Base-by-base conservation (phyloP, 2,888 invertebrate genomes). In the Desoria tigrina region DNA sequence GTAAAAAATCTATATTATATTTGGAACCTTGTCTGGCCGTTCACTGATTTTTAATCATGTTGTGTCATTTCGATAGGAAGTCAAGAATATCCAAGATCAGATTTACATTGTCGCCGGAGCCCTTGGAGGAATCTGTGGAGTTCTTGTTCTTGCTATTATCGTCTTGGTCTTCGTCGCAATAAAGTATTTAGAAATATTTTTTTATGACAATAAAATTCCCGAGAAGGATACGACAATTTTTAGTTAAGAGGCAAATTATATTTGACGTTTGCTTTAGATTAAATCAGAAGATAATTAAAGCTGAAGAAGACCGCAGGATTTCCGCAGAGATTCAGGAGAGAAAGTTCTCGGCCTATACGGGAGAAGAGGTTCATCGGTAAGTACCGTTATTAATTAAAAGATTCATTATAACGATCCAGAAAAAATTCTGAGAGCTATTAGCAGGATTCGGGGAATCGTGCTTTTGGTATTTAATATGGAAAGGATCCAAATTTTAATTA, bases 311-410 rank as follows among this genome's bases (percentile, higher is more conserved):
- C 9, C 65, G 59, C 21, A 49, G 42, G 50, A 23, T 71, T 2
- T 50, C 57, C 27, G 71, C 65, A 3, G 68, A 71, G 45, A 66
- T 71, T 18, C 57, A 62, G 23, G 61, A 58, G 27, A 60, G 66
- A n/a, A 68, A 66, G 23, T 64, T 61, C 26, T 49, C 64, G n/a
- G 68, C 71, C 1, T 71, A 71, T 39, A 71, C 71, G 14, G 71
- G 71, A 24, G 71, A 71, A 50, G 71, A 71, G 59, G 50, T 71
- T 50, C 65, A 68, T 18, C 65, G 71, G 71, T 66, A 39, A 23
- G 32, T 42, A 21, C 39, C 18, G 49, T 49, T 21, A 49, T 49
- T n/a, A n/a, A n/a, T n/a, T n/a, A n/a, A n/a, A n/a, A n/a, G n/a
- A n/a, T n/a, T n/a, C n/a, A n/a, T n/a, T n/a, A n/a, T n/a, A n/a